A percentile compares a stretch with the other conserved stretches of the same genome.
Evolutionary conservation across 1,140 invertebrate species (phyloP).

Genomic region (Penaeus vannamei): DNA sequence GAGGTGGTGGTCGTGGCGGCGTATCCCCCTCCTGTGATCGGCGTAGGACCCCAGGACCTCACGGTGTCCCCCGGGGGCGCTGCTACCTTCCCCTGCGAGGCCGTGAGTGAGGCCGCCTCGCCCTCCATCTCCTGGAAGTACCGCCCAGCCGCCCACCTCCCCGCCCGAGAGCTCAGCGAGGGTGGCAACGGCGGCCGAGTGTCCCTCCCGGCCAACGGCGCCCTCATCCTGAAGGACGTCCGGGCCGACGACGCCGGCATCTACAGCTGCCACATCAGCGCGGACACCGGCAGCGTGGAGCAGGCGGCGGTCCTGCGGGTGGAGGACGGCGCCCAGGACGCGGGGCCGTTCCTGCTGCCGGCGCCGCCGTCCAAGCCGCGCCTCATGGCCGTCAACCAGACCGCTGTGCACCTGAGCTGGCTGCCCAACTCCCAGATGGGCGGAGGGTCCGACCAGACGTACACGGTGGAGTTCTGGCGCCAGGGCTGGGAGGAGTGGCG

Average conservation of each 20-base stretch:
- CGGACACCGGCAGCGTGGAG: constrained; percentile 78
- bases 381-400: constrained; percentile 76
- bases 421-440: constrained; percentile 73
- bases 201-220: constrained; percentile 56
- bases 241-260: constrained; percentile 79
- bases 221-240: constrained; percentile 59
- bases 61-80: constrained; percentile 41
- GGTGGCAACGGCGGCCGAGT: constrained; percentile 13
- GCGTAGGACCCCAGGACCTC: constrained; percentile 61
- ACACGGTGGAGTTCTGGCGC: constrained; percentile 66
- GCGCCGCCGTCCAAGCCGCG: constrained; percentile 65
- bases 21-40: constrained; percentile 62
- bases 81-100: constrained; percentile 62
- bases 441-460: constrained; percentile 37
- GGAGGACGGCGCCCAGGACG: constrained; percentile 22
- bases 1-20: constrained; percentile 62
- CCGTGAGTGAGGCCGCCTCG: constrained; percentile 60
- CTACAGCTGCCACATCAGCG: constrained; percentile 86
- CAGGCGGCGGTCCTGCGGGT: constrained; percentile 56
- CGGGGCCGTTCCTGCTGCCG: constrained; percentile 34
- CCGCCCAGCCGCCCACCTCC: constrained; percentile 59
- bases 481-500: constrained; percentile 62
- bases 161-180: constrained; percentile 44
- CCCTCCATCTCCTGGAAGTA: constrained; percentile 61
- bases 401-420: constrained; percentile 87